phyloP scores from a whole-genome alignment of 2,113 vertebrate species.

The Dryoscopus gambensis region DNA sequence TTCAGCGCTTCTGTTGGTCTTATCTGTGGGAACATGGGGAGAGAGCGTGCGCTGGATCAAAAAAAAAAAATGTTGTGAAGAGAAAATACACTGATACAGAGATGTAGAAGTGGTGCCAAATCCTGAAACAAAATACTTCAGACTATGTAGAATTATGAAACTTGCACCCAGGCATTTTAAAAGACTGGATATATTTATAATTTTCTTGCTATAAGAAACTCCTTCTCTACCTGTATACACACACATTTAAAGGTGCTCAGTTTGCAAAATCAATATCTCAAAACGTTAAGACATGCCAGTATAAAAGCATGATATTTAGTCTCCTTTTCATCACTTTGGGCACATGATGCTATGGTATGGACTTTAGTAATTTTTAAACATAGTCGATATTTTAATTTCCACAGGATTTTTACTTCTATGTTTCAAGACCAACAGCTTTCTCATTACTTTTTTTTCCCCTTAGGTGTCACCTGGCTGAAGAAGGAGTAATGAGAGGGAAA shows the following conservation, averaged over 20 bases:
- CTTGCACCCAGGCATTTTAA: not conserved
- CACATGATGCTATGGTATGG: not conserved
- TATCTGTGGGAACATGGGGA: not conserved
- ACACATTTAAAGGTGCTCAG: not conserved
- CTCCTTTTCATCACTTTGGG: not conserved
- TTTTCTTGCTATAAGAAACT: not conserved
- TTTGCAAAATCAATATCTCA: not conserved
- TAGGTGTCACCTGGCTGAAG: not conserved
- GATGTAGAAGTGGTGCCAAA: not conserved
- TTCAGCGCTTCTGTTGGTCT: not conserved
- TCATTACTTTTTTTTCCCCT: not conserved
- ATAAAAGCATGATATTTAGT: not conserved
- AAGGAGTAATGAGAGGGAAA: not conserved
- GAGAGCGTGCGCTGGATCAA: not conserved
- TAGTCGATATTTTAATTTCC: not conserved
- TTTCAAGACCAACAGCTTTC: not conserved
- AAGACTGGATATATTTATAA: not conserved
- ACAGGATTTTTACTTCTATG: not conserved
- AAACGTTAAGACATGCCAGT: not conserved
- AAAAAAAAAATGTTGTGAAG: not conserved
- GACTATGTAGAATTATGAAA: not conserved
- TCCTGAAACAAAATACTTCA: not conserved
- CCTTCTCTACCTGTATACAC: not conserved
- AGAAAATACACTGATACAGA: not conserved
- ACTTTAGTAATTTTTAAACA: not conserved